These are phyloP conservation scores for Trissoscelio sp. DNA, from an alignment of 2,888 invertebrate species.

Conservation along the genomic window DNA sequence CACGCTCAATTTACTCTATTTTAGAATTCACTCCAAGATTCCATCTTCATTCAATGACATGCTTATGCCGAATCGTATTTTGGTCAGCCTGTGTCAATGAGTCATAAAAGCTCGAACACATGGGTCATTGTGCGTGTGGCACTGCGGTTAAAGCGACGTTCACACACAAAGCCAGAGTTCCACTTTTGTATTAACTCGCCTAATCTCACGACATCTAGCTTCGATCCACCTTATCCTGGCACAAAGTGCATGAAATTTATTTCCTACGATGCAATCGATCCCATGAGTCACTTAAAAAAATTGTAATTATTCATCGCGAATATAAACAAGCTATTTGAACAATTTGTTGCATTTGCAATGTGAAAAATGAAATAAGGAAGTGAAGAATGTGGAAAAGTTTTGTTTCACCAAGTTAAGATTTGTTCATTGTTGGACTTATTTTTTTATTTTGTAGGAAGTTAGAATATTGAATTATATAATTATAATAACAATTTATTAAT, in stretches of 20 bases:
- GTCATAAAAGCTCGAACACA: constrained; percentile 47
- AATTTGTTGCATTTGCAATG: constrained; percentile 13
- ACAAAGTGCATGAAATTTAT: constrained; percentile 42
- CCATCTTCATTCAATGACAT: constrained; percentile 15
- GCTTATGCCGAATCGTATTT: constrained; percentile 29
- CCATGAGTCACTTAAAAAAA: constrained; percentile 25
- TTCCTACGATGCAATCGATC: constrained; percentile 22
- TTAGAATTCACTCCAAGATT: not conserved
- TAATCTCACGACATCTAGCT: constrained; percentile 59
- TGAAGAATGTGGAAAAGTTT: not conserved
- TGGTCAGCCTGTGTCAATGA: constrained; percentile 48
- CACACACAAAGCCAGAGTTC: constrained; percentile 36
- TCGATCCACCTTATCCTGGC: constrained; percentile 30
- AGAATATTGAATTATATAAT: no score
- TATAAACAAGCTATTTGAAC: constrained; percentile 9
- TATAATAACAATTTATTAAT: no score
- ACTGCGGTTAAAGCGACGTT: constrained; percentile 4
- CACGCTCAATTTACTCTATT: not conserved
- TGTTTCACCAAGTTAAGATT: no score
- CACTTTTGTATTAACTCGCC: constrained; percentile 41
- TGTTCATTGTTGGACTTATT: no score
- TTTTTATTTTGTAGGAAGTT: no score
- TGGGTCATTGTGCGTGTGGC: constrained; percentile 44
- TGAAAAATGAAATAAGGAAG: not conserved
- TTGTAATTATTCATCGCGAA: constrained; percentile 34